These are phyloP conservation scores for Turritopsis dohrnii DNA, from an alignment of 30 jellyfish, hydroid and myxozoan genomes.

Conservation along the genomic window DNA sequence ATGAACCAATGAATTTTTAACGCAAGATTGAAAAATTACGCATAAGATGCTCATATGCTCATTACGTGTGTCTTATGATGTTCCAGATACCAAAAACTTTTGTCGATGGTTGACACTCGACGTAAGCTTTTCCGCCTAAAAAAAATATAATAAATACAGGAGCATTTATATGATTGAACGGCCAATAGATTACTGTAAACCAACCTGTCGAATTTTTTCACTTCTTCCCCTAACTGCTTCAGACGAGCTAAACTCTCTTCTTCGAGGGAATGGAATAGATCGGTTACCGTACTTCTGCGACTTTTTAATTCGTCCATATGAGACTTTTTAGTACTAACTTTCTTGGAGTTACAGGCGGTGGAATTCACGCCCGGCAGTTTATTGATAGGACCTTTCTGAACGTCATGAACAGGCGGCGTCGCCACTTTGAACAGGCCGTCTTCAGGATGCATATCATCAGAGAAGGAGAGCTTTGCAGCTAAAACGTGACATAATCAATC, in stretches of 20 bases:
- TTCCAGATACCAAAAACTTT: slow-evolving; percentile 57
- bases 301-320: neutral
- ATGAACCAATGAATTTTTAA: no score
- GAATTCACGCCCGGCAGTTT: no score
- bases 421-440: neutral
- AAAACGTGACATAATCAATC: no score
- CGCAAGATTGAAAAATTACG: no score
- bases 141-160: neutral
- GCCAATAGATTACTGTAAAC: no score
- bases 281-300: slow-evolving; percentile 55
- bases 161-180: no score
- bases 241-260: slow-evolving; percentile 63
- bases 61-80: slow-evolving; percentile 13
- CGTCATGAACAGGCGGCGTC: neutral
- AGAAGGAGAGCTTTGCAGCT: neutral
- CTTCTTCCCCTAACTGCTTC: slow-evolving; percentile 41
- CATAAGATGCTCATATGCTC: no score
- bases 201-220: slow-evolving; percentile 67
- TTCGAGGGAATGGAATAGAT: slow-evolving; percentile 68
- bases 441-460: neutral
- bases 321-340: neutral
- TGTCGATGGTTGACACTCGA: slow-evolving; percentile 72
- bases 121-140: slow-evolving; percentile 59
- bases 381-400: neutral
- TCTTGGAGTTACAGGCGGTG: neutral